phyloP scores from a whole-genome alignment of 2,113 vertebrate species.

The Poecilia latipinna region DNA sequence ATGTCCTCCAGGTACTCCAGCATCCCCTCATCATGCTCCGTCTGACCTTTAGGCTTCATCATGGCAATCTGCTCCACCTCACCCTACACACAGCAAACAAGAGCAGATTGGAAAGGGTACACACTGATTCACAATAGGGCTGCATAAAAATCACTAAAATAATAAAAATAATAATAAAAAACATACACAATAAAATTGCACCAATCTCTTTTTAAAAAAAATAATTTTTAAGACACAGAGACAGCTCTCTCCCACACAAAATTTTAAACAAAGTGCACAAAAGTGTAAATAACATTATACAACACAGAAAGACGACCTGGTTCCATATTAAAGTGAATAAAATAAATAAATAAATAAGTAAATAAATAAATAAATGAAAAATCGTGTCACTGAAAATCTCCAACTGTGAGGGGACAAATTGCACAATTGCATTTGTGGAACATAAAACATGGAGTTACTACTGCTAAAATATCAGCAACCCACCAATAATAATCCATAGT shows the following conservation, averaged over 20 bases:
- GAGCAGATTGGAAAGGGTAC: slow-evolving; percentile 32
- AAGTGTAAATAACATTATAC: neutral
- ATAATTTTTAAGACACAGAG: no score
- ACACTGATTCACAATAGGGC: slow-evolving; percentile 13
- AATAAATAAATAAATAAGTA: neutral
- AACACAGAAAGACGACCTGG: neutral
- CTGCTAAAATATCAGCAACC: neutral
- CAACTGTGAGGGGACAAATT: no score
- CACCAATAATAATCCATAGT: neutral
- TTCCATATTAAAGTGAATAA: neutral
- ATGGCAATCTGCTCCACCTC: slow-evolving; percentile 98
- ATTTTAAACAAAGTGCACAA: neutral
- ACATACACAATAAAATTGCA: no score
- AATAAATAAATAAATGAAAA: neutral
- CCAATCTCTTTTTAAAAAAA: no score
- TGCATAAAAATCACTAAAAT: neutral
- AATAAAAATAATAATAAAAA: neutral
- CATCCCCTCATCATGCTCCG: slow-evolving; percentile 96
- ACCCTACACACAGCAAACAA: slow-evolving; percentile 80
- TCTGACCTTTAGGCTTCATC: slow-evolving; percentile 98
- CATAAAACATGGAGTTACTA: neutral
- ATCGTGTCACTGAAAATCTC: no score
- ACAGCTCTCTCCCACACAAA: neutral
- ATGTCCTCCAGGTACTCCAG: slow-evolving; percentile 97
- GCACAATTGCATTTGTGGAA: no score